These are phyloP conservation scores for Synergus itoensis DNA, from an alignment of 2,888 invertebrate genomes.

Conservation along the genomic window DNA sequence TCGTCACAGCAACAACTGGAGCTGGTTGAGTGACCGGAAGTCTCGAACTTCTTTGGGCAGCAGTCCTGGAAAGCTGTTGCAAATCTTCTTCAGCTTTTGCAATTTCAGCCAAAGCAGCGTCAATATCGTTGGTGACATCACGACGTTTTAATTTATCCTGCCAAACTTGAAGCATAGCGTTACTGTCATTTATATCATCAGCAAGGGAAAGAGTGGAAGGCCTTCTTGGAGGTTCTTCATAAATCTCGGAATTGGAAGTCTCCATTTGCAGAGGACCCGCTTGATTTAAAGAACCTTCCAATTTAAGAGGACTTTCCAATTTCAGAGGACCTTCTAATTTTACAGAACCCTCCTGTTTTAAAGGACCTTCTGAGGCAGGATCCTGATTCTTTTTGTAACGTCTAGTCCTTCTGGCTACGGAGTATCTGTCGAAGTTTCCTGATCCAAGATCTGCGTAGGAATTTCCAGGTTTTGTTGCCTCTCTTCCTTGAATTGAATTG, in stretches of 20 bases:
- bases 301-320: background rate
- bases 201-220: slow-evolving; percentile 67
- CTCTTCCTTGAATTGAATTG: slow-evolving; percentile 67
- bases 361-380: slow-evolving; percentile 47
- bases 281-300: slow-evolving; percentile 37
- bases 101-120: slow-evolving; percentile 75
- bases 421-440: slow-evolving; percentile 92
- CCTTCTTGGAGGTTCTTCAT: slow-evolving; percentile 56
- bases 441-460: slow-evolving; percentile 67
- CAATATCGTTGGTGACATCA: slow-evolving; percentile 69
- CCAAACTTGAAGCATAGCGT: slow-evolving; percentile 82
- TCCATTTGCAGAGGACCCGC: slow-evolving; percentile 45
- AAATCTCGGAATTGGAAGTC: slow-evolving; percentile 40
- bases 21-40: slow-evolving; percentile 69
- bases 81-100: slow-evolving; percentile 76
- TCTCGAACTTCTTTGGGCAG: slow-evolving; percentile 59
- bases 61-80: slow-evolving; percentile 78
- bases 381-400: slow-evolving; percentile 84
- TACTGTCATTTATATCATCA: slow-evolving; percentile 72
- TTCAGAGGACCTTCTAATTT: slow-evolving; percentile 8
- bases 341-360: slow-evolving; percentile 9
- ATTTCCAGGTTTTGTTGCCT: slow-evolving; percentile 61
- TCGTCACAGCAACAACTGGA: slow-evolving; percentile 74
- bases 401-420: slow-evolving; percentile 89
- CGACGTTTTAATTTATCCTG: slow-evolving; percentile 83